Percentiles rank a stretch among this genome's conserved stretches.
Conservation (phyloP, 2,888 invertebrate genomes). For the Drosophila formosana region DNA sequence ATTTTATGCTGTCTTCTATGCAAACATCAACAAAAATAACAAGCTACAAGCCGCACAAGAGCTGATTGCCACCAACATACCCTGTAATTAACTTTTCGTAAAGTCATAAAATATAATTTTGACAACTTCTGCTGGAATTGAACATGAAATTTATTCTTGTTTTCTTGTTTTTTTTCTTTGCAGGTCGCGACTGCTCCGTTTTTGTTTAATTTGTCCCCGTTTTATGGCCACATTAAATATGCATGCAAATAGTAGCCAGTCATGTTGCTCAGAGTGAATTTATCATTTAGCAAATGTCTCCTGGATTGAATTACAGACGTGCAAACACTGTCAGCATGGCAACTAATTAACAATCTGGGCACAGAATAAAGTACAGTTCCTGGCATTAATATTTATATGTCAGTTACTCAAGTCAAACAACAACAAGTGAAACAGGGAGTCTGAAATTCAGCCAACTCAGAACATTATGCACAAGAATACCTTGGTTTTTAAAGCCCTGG, state of each 20-base stretch:
- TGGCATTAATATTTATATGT: conserved; percentile 11
- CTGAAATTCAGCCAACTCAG: background rate
- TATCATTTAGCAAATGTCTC: conserved; percentile 4
- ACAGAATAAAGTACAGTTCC: conserved; percentile 4
- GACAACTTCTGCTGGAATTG: background rate
- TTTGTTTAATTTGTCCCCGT: background rate
- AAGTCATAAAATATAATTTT: background rate
- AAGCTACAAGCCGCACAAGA: background rate
- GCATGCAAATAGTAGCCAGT: conserved; percentile 1
- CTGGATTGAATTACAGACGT: conserved; percentile 7
- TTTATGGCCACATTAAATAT: conserved; percentile 10
- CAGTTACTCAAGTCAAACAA: background rate
- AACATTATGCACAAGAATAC: background rate
- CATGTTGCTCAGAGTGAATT: background rate
- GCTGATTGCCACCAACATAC: background rate
- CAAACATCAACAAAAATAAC: conserved; percentile 3
- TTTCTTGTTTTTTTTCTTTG: background rate
- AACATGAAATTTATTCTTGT: background rate
- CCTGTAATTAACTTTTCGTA: background rate
- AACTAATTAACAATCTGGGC: conserved; percentile 10
- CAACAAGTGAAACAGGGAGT: background rate
- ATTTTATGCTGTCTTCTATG: conserved; percentile 20
- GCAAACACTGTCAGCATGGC: background rate
- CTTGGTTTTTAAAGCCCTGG: no score
- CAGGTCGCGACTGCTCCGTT: background rate